Base-by-base conservation (phyloP, 2,888 invertebrate species). In the Alsophila aescularia region DNA sequence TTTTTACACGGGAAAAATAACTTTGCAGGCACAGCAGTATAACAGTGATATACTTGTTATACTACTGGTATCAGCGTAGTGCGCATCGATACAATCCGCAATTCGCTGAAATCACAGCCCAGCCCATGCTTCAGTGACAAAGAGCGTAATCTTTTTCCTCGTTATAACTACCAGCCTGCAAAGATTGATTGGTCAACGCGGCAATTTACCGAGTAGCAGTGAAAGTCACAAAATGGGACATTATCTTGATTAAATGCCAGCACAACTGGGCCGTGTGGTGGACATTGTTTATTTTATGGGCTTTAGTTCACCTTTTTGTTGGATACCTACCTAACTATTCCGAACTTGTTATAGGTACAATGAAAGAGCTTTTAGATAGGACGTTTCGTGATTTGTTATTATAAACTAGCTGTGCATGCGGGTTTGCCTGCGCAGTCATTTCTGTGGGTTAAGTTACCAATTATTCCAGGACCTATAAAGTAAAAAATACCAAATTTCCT, bases 211-310 rank as follows among this genome's bases (percentile, higher is more conserved):
- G 41, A 56, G 58, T 60, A 62, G 51, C 59, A 60, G 66, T 58
- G 68, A 69, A 69, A 69, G 68, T 64, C 34, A 29, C 48, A 62
- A 63, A 64, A 64, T 58, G 55, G 52, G 47, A 32, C 47, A 27
- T 57, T 55, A 64, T 64, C 58, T 57, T 59, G 62, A 67, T 66
- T 60, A 60, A 64, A 64, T 62, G 60, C 58, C 64, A 62, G 48
- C 48, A 48, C 32, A 44, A 50, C 50, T 36, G 55, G 50, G 42
- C 36, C 50, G 40, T 2, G 24, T 2, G 24, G 15, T 13, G 9
- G 16, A 34, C 54, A 49, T 54, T 54, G 49, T 54, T 54, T 49
- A 44, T 52, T 54, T 54, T 49, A 44, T 52, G 41, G 32, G 21
- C 21, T 49, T 40, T 34, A 39, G 34, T 40, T 21, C 9, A 31